These are phyloP conservation scores for Tribolium freemani DNA, from an alignment of 2,888 invertebrate species.

Conservation along the genomic window DNA sequence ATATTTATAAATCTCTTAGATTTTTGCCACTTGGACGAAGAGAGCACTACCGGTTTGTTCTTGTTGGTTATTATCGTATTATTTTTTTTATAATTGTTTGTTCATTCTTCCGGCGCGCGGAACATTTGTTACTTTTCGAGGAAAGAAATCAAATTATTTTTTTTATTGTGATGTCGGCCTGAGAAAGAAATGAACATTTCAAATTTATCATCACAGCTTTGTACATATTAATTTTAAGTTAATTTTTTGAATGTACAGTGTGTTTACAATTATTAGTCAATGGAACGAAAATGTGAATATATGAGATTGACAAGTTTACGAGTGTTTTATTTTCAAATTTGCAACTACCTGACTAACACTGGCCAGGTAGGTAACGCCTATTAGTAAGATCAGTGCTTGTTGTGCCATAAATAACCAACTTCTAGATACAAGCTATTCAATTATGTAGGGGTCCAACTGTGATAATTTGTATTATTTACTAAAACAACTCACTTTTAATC, in stretches of 20 bases:
- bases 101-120: constrained; percentile 14
- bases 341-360: not conserved
- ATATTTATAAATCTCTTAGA: constrained; percentile 7
- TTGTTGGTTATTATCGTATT: constrained; percentile 44
- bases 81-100: not conserved
- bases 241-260: constrained; percentile 68
- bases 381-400: not conserved
- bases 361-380: not conserved
- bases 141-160: constrained; percentile 52
- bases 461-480: not conserved
- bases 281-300: constrained; percentile 69
- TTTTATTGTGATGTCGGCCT: constrained; percentile 51
- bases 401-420: not conserved
- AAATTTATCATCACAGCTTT: constrained; percentile 61
- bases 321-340: constrained; percentile 21
- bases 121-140: constrained; percentile 4
- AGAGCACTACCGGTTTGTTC: constrained; percentile 34
- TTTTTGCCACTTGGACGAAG: constrained; percentile 12
- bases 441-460: not conserved
- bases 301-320: constrained; percentile 67
- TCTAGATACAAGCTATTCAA: not conserved
- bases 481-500: not conserved
- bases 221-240: constrained; percentile 67
- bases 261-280: constrained; percentile 68
- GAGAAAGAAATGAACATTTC: constrained; percentile 44